Base-by-base conservation (phyloP, 1,140 invertebrate genomes). In the Odontomachus brunneus region DNA sequence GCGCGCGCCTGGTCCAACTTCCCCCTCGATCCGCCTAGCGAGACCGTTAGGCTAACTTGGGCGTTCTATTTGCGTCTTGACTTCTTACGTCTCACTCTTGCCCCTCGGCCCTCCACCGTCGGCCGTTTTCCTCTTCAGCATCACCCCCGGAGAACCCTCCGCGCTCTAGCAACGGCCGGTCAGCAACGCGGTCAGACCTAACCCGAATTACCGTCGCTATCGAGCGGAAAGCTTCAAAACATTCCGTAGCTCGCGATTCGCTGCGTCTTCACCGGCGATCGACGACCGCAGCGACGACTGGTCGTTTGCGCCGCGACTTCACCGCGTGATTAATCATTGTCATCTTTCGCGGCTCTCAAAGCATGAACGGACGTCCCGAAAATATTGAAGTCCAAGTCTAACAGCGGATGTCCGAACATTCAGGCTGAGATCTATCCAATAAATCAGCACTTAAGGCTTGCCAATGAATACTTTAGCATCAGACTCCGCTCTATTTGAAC, bases 1-100 rank as follows among this genome's bases (percentile, higher is more conserved):
- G 85, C 84, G 89, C 89, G 83, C 89, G 91, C 89, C 82, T 83
- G 84, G 75, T 86, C 73, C 86, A 82, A 86, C 81, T 80, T 89
- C 90, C 88, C 90, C 85, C 87, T 38, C 73, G 88, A 90, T 91
- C 88, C 84, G 92, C 88, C 91, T 84, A 91, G 92, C 91, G 89
- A 89, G 88, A 91, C 90, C 90, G 93, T 94, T 94, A 93, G 93
- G 91, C 93, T 94, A 94, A 94, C 91, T 92, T 92, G 90, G 90
- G 89, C 88, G 85, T 89, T 90, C 88, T 93, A 93, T 93, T 93
- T 93, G 85, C 90, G 92, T 93, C 93, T 93, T 92, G 91, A 93
- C 91, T 93, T 91, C 90, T 92, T 91, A 88, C 90, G 85, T 91
- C 89, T 91, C 86, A 86, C 88, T 87, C 85, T 83, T 83, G 49